Conservation (phyloP, 2,797 vertebrate species). For the Trichosurus vulpecula region DNA sequence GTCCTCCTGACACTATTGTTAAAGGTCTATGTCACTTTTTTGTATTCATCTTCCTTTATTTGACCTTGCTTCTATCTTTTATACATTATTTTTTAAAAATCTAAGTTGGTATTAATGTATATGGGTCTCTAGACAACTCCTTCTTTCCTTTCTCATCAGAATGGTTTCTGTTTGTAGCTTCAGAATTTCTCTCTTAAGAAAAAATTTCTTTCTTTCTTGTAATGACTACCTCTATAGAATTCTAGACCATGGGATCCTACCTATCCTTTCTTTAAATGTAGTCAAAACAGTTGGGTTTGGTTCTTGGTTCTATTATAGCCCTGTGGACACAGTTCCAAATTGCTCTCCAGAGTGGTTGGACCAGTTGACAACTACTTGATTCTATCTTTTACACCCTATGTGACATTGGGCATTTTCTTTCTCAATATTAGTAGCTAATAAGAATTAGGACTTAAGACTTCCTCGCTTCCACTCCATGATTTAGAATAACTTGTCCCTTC, state of each 20-base stretch:
- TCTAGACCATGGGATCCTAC: background rate
- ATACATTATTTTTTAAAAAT: background rate
- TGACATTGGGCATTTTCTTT: background rate
- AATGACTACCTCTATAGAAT: background rate
- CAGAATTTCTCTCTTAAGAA: background rate
- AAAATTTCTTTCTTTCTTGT: background rate
- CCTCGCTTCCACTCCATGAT: background rate
- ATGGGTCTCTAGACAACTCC: background rate
- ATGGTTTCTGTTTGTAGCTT: background rate
- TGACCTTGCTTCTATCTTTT: background rate
- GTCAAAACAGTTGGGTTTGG: background rate
- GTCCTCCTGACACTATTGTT: background rate
- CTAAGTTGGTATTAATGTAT: background rate
- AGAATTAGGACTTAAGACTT: background rate
- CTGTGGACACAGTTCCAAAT: background rate
- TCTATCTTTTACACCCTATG: background rate
- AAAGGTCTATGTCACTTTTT: background rate
- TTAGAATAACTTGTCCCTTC: background rate
- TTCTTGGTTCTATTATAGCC: background rate
- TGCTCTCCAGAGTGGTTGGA: background rate
- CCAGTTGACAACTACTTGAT: background rate
- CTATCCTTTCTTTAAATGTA: background rate
- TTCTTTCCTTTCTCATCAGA: background rate
- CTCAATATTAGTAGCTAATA: background rate
- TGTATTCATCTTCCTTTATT: background rate